Percentiles rank a stretch among this genome's conserved stretches.
phyloP scores from a whole-genome alignment of 2,113 vertebrate species.

The Willisornis vidua region DNA sequence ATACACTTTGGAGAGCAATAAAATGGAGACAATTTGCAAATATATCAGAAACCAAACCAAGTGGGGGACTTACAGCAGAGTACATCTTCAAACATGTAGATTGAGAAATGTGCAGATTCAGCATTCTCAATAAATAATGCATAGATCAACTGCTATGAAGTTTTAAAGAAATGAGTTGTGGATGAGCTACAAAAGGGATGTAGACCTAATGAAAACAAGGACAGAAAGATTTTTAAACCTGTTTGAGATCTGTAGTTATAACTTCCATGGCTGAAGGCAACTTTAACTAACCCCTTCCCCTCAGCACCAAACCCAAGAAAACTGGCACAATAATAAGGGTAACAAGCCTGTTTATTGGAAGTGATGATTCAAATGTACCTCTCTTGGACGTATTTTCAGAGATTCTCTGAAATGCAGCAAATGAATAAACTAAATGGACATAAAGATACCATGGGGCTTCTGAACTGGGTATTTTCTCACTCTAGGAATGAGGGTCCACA shows the following conservation, averaged over 20 bases:
- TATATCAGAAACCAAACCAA: neutral
- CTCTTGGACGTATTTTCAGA: neutral
- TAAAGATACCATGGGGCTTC: neutral
- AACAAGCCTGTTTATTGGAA: neutral
- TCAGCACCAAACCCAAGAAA: neutral
- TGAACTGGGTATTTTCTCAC: neutral
- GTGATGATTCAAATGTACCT: neutral
- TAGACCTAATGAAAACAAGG: neutral
- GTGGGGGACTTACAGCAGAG: neutral
- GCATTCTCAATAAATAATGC: constrained; percentile 41
- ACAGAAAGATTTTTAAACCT: neutral
- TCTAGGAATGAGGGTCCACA: neutral
- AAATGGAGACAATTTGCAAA: neutral
- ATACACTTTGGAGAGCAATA: neutral
- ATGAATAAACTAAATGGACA: neutral
- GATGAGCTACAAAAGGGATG: neutral
- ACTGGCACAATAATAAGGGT: neutral
- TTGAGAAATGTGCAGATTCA: constrained; percentile 13
- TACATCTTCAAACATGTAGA: neutral
- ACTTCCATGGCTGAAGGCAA: neutral
- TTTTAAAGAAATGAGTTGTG: neutral
- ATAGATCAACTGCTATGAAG: neutral
- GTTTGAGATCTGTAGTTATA: neutral
- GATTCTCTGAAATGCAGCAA: neutral
- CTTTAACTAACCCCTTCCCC: neutral